Evolutionary conservation across 2,888 invertebrate genomes (phyloP).

Genomic region (Spilarctia lutea): DNA sequence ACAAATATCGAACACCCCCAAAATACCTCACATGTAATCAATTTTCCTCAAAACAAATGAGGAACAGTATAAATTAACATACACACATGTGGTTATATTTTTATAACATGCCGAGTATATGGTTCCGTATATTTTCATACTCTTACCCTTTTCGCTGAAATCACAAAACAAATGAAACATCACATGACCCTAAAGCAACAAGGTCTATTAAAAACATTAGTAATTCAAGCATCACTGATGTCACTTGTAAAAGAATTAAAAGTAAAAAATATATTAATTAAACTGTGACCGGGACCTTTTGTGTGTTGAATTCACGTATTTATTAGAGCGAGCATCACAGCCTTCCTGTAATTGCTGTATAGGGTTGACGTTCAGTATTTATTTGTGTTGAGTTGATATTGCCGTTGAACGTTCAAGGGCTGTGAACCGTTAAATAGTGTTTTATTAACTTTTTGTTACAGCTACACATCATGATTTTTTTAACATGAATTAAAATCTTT

Average conservation of each 20-base stretch:
- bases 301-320: slow-evolving; percentile 63
- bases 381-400: slow-evolving; percentile 29
- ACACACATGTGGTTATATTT: neutral
- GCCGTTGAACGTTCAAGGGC: slow-evolving; percentile 16
- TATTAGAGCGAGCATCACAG: slow-evolving; percentile 63
- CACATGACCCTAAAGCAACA: slow-evolving; percentile 25
- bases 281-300: slow-evolving; percentile 52
- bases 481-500: neutral
- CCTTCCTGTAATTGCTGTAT: slow-evolving; percentile 58
- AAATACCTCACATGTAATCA: too few relatives aligned
- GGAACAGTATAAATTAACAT: too few relatives aligned
- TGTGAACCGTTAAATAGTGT: neutral
- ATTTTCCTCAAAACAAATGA: too few relatives aligned
- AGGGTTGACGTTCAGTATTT: slow-evolving; percentile 38
- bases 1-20: too few relatives aligned
- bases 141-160: neutral
- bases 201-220: slow-evolving; percentile 41
- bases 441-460: neutral
- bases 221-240: slow-evolving; percentile 30
- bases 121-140: neutral
- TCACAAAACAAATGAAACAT: slow-evolving; percentile 8
- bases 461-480: neutral
- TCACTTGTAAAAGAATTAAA: slow-evolving; percentile 34
- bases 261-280: slow-evolving; percentile 55
- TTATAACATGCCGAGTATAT: neutral